A percentile compares a stretch with the other conserved stretches of the same genome.
phyloP scores from a whole-genome alignment of 2,113 vertebrate species.

The Xenotilapia longispinis region DNA sequence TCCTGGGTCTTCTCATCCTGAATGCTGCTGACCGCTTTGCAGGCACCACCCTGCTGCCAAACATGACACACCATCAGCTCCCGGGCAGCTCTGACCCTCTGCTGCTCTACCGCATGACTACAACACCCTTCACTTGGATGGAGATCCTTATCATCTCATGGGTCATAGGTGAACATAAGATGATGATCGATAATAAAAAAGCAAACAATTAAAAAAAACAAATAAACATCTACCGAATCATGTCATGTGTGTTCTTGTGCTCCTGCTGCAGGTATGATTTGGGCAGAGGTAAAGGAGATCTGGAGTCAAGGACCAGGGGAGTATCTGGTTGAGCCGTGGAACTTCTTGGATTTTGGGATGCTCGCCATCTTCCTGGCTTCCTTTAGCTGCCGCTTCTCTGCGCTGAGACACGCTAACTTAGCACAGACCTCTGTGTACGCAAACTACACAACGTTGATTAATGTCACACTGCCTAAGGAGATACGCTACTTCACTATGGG shows the following conservation, averaged over 20 bases:
- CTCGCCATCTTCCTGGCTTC: slow-evolving; percentile 95
- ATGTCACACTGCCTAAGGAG: slow-evolving; percentile 80
- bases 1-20: slow-evolving; percentile 92
- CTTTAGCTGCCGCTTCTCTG: slow-evolving; percentile 92
- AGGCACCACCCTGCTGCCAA: slow-evolving; percentile 84
- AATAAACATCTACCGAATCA: not conserved
- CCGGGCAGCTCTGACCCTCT: slow-evolving; percentile 32
- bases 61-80: slow-evolving; percentile 82
- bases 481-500: slow-evolving; percentile 90
- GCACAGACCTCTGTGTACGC: slow-evolving; percentile 85
- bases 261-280: slow-evolving; percentile 87
- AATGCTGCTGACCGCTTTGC: slow-evolving; percentile 95
- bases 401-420: slow-evolving; percentile 83
- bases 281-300: slow-evolving; percentile 98
- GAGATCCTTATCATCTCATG: slow-evolving; percentile 96
- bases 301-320: slow-evolving; percentile 96
- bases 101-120: slow-evolving; percentile 90
- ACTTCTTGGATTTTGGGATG: slow-evolving; percentile 98
- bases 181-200: not conserved
- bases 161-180: slow-evolving; percentile 81
- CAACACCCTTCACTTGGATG: slow-evolving; percentile 96
- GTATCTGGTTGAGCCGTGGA: slow-evolving; percentile 94
- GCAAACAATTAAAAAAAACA: not conserved
- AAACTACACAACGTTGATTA: slow-evolving; percentile 79
- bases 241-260: not conserved